Conservation (phyloP, 2,888 invertebrate species). For the Petrolisthes cinctipes region DNA sequence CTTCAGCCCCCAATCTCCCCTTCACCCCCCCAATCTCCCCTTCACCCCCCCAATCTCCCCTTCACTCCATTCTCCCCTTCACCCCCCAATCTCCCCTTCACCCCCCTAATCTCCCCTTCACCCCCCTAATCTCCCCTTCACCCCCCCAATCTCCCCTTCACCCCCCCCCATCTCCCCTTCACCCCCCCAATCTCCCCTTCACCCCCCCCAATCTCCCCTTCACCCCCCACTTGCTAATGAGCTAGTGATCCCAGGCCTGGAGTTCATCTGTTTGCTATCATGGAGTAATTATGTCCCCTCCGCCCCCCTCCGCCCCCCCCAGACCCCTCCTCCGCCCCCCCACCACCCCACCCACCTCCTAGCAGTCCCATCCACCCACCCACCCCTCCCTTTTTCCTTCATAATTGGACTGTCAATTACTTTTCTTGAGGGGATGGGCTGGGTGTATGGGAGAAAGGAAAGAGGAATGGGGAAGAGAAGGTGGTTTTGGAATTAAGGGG, state of each 20-base stretch:
- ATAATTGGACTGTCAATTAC: slow-evolving; percentile 58
- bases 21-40: background rate
- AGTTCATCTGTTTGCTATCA: slow-evolving; percentile 56
- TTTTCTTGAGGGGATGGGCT: background rate
- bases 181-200: background rate
- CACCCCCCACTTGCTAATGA: slow-evolving; percentile 34
- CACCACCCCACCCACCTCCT: background rate
- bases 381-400: slow-evolving; percentile 18
- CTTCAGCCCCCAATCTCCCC: background rate
- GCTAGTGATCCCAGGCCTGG: slow-evolving; percentile 44
- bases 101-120: background rate
- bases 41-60: background rate
- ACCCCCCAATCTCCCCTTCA: too few species aligned
- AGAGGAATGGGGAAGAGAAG: background rate
- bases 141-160: background rate
- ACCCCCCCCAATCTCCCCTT: background rate
- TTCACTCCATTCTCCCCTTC: background rate
- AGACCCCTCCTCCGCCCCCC: background rate
- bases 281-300: slow-evolving; percentile 44
- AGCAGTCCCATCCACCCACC: background rate
- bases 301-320: slow-evolving; percentile 2
- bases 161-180: background rate
- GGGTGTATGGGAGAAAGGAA: background rate
- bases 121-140: background rate
- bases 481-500: background rate